Evolutionary conservation across 2,888 invertebrate species (phyloP), one percentile per base, ranked within the genome.

Genomic region (Heliconius charithonia): DNA sequence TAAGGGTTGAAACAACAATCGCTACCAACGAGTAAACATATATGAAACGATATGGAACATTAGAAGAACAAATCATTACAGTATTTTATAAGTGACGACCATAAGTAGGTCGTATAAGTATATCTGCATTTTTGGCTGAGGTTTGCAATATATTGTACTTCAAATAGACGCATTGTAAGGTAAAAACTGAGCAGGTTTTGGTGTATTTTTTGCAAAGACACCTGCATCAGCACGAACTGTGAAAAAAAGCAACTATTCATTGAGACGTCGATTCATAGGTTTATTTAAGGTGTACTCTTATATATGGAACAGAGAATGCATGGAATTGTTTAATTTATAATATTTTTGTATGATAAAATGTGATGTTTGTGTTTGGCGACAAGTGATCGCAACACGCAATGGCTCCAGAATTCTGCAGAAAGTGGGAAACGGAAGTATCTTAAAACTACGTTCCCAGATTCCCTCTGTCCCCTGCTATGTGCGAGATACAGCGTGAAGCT

Each of bases 201-300:
- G 79, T 83, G 85, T 87, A 63, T 87, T 25, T 69, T 86, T 84
- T 84, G 84, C 83, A 83, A 83, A 82, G 85, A 86, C 93, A 93
- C 93, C 93, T 93, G 93, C 93, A 83, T 86, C 90, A 92, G 93
- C 93, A 93, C 92, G 88, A 89, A 92, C 87, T 86, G 82, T 84
- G 89, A 90, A 92, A 93, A 92, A 87, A 85, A 79, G 77, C 82
- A 85, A 85, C 78, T 77, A 81, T 80, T 87, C 86, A 85, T 84
- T 86, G 84, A 84, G 80, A 86, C 85, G 88, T 86, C 86, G 88
- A 91, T 90, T 90, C 89, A 88, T 88, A 75, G 79, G 63, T 77
- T 81, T 81, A 79, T 75, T 81, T 81, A 75, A 85, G 86, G 88
- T 91, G 82, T 86, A 72, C 72, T 59, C 59, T 16, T 71, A 84